Evolutionary conservation across 2,113 vertebrate genomes (phyloP).

Genomic region (Chloropsis hardwickii): DNA sequence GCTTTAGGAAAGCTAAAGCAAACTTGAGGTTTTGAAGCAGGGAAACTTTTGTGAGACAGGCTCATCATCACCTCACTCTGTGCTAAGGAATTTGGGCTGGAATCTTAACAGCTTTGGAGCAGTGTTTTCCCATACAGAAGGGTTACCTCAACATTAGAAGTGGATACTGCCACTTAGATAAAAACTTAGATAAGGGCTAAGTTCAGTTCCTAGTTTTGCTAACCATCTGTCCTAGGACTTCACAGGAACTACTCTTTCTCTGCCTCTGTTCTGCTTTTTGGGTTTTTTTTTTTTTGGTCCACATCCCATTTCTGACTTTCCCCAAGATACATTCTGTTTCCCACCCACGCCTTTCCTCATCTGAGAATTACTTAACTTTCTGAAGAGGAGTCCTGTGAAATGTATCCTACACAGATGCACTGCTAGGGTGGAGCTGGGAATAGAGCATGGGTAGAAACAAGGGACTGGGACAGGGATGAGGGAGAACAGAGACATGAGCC

Average conservation of each 20-base stretch:
- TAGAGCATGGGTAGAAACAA: not conserved
- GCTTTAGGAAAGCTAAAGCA: not conserved
- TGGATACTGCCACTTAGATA: not conserved
- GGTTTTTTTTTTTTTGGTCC: not conserved
- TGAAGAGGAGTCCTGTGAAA: slow-evolving; percentile 54
- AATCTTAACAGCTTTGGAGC: not conserved
- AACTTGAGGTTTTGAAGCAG: not conserved
- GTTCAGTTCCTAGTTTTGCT: not conserved
- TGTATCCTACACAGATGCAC: slow-evolving; percentile 15
- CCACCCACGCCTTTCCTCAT: slow-evolving; percentile 13
- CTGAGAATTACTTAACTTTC: slow-evolving; percentile 36
- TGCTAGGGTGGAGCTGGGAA: slow-evolving; percentile 34
- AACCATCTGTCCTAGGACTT: not conserved
- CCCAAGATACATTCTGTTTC: slow-evolving; percentile 21
- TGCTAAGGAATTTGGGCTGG: not conserved
- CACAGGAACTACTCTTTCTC: not conserved
- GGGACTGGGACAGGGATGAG: not conserved
- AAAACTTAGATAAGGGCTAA: not conserved
- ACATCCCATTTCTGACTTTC: slow-evolving; percentile 20
- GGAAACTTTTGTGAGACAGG: not conserved
- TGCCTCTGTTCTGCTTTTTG: not conserved
- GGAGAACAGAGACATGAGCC: not conserved
- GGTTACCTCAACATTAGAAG: not conserved
- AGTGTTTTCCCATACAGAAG: not conserved
- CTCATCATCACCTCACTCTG: not conserved